Evolutionary conservation across 2,888 invertebrate genomes (phyloP), one percentile per base, ranked within the genome.

Genomic region (Marronus borbonicus): DNA sequence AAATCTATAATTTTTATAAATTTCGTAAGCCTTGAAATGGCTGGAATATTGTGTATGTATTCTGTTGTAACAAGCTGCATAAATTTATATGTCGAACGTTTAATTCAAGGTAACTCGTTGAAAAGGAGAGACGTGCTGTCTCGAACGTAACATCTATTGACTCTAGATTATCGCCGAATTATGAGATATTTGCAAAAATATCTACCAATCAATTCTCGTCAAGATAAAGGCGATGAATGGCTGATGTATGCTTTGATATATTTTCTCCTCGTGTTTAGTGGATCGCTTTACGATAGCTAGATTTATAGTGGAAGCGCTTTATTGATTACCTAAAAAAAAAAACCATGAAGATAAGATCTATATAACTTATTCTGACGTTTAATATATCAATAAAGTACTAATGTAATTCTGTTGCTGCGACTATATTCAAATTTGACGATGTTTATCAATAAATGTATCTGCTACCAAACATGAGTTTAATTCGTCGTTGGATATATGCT

Each of bases 71-170:
- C 10, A 44, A 44, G 8, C 1, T 44, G 44, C 12, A 44, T 44
- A 10, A 1, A 44, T 44, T 12, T 44, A 44, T 24, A 52, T 20
- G 20, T 28, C 17, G 28, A 68, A 10, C 14, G 28, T 5, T 17
- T 24, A 4, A 39, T 14, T 49, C 28, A 74, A 74, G 72, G 60
- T 74, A 31, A 74, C 24, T 74, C 58, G 50, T 50, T 65, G 44
- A 39, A 60, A 74, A n/a, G 49, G 12, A 44, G 72, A 39, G 72
- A 74, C 72, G 72, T 74, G 72, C 72, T 74, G 72, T 74, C 72
- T 74, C 44, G 60, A 74, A 60, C 72, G 60, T 74, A 74, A 58
- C 24, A 31, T 31, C 20, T 74, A 60, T 72, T 72, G 36, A 74
- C 60, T 44, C 20, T 74, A 60, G 72, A 74, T 74, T 60, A 74